Evolutionary conservation across 2,888 invertebrate genomes (phyloP).

Genomic region (Pheosia tremula): DNA sequence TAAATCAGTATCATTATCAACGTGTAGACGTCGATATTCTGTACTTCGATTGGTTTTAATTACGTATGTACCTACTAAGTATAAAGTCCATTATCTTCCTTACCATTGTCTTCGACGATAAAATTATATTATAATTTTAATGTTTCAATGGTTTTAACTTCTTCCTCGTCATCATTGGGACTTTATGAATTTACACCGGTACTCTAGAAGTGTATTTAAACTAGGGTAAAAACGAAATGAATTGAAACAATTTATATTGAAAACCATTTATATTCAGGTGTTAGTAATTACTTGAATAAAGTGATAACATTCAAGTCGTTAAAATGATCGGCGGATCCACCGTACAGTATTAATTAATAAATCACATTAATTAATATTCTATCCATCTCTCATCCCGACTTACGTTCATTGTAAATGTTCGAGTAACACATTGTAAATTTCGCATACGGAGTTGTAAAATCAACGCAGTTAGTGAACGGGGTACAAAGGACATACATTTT

Average conservation of each 20-base stretch:
- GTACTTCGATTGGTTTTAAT: slow-evolving; percentile 33
- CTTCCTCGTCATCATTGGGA: background rate
- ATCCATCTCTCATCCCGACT: slow-evolving; percentile 51
- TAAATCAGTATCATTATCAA: slow-evolving; percentile 52
- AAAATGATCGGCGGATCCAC: slow-evolving; percentile 56
- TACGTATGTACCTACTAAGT: slow-evolving; percentile 14
- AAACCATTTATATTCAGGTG: slow-evolving; percentile 80
- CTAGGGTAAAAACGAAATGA: slow-evolving; percentile 8
- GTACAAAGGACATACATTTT: slow-evolving; percentile 47
- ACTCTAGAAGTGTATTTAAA: slow-evolving; percentile 4
- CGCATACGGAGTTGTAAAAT: slow-evolving; percentile 41
- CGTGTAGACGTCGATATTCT: slow-evolving; percentile 37
- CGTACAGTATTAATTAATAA: slow-evolving; percentile 51
- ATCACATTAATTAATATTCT: slow-evolving; percentile 59
- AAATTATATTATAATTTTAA: background rate
- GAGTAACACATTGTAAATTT: slow-evolving; percentile 47
- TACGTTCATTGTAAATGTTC: slow-evolving; percentile 44
- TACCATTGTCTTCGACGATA: background rate
- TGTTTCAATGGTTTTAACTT: too few species aligned
- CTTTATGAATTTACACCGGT: too few species aligned
- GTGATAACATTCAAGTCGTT: slow-evolving; percentile 76
- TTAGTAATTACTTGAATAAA: slow-evolving; percentile 73
- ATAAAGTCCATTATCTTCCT: background rate
- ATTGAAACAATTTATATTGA: slow-evolving; percentile 65
- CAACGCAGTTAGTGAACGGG: slow-evolving; percentile 38